Evolutionary conservation across 2,113 vertebrate species (phyloP).

Genomic region (Psophia crepitans): DNA sequence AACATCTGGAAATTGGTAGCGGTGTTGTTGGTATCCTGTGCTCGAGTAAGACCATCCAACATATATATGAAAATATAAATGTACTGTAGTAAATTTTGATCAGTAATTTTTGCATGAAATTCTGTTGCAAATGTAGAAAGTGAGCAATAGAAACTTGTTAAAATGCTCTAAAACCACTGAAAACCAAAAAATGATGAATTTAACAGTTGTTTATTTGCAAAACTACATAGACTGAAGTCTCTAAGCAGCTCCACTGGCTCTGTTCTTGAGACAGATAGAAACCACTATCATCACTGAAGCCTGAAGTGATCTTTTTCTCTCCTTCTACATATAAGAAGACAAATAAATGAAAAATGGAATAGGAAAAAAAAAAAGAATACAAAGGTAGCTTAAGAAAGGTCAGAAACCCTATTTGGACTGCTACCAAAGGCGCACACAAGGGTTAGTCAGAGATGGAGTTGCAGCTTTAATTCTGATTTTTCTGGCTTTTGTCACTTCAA

Average conservation of each 20-base stretch:
- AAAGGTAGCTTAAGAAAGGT: neutral
- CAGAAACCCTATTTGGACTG: slow-evolving; percentile 27
- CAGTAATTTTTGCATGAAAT: neutral
- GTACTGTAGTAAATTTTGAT: neutral
- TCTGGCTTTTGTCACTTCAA: slow-evolving; percentile 72
- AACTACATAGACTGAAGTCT: neutral
- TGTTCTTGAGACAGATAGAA: neutral
- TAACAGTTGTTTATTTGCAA: neutral
- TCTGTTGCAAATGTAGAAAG: neutral
- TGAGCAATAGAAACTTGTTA: neutral
- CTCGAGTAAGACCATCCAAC: neutral
- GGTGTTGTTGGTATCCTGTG: neutral
- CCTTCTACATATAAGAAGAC: neutral
- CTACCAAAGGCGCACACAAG: neutral
- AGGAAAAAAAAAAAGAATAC: neutral
- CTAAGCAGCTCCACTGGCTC: neutral
- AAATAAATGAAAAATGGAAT: neutral
- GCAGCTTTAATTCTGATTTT: slow-evolving; percentile 62
- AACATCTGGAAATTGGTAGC: neutral
- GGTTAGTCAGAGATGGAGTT: slow-evolving; percentile 26
- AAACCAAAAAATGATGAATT: neutral
- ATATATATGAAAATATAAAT: neutral
- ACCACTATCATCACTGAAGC: neutral
- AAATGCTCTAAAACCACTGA: neutral
- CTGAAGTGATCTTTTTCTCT: neutral